phyloP scores from a whole-genome alignment of 2,888 invertebrate genomes.

The Oligia fasciuncula region DNA sequence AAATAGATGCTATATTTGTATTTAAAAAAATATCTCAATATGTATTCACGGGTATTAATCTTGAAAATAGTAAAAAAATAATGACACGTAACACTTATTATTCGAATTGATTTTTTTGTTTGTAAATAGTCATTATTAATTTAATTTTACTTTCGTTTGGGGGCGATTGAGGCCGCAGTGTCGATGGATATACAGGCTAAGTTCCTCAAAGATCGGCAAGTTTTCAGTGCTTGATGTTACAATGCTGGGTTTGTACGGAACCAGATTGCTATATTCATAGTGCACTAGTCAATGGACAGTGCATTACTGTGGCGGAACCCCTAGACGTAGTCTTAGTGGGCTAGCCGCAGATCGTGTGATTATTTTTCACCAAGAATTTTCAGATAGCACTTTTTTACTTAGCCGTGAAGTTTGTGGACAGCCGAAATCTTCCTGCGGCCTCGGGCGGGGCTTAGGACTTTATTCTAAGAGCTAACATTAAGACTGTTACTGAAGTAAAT shows the following conservation, averaged over 20 bases:
- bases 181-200: slow-evolving; percentile 42
- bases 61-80: slow-evolving; percentile 26
- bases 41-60: slow-evolving; percentile 25
- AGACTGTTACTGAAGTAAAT: slow-evolving; percentile 68
- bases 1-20: not conserved
- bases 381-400: slow-evolving; percentile 66
- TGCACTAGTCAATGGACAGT: slow-evolving; percentile 52
- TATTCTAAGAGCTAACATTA: slow-evolving; percentile 62
- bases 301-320: slow-evolving; percentile 77
- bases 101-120: slow-evolving; percentile 54
- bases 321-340: slow-evolving; percentile 73
- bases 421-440: slow-evolving; percentile 61
- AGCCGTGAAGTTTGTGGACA: slow-evolving; percentile 61
- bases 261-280: slow-evolving; percentile 56
- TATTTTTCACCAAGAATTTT: slow-evolving; percentile 63
- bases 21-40: slow-evolving; percentile 2
- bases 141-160: slow-evolving; percentile 32
- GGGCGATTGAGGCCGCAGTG: slow-evolving; percentile 46
- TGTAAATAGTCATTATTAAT: slow-evolving; percentile 60
- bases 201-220: slow-evolving; percentile 59
- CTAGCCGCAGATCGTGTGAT: slow-evolving; percentile 73
- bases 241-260: slow-evolving; percentile 60
- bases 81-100: slow-evolving; percentile 45
- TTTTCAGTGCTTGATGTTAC: slow-evolving; percentile 59
- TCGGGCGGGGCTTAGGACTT: slow-evolving; percentile 65